Base-by-base conservation (phyloP, 2,113 vertebrate genomes). In the Oryzias melastigma region DNA sequence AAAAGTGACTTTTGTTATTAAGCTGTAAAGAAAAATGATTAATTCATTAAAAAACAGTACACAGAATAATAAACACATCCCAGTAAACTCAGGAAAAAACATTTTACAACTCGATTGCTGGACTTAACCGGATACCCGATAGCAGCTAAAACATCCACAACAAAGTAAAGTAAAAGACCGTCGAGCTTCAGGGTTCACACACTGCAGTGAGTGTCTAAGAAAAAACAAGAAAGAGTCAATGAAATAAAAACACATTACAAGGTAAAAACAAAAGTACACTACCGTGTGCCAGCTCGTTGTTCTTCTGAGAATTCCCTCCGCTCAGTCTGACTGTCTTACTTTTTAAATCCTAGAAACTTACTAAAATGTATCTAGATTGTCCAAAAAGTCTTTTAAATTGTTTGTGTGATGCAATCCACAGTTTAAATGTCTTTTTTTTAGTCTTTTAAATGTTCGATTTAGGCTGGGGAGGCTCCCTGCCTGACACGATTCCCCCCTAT, bases 401-500 rank as follows among this genome's bases (percentile, higher is more conserved):
- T 86, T 92, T 91, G 92, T 90, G 85, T 87, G 92, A 91, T 80
- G 90, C 91, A 87, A 92, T 96, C 94, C 93, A 92, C 88, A 90
- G 93, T 92, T 35, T 94, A 94, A 82, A 86, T 80, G 85, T 89
- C 91, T 93, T 93, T 94, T 72, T 44, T 54, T 87, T 78, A 20
- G 77, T 86, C 94, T 95, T 96, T 94, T 93, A 82, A 93, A 94
- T 93, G 93, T 95, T 98, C 94, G 95, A 95, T 93, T 95, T 93
- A 92, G 92, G 82, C 95, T 97, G 94, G 89, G 85, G 83, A 92
- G 91, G 94, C 89, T 93, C 93, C 94, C 94, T 92, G 93, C 94
- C 90, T 94, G 92, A 93, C 94, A 91, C 91, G 93, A 93, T 91
- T 92, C 92, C 92, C 93, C 94, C 92, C 91, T 93, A 94, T 87